Evolutionary conservation across 2,797 vertebrate species (phyloP).

Genomic region (Lycodopsis pacificus): DNA sequence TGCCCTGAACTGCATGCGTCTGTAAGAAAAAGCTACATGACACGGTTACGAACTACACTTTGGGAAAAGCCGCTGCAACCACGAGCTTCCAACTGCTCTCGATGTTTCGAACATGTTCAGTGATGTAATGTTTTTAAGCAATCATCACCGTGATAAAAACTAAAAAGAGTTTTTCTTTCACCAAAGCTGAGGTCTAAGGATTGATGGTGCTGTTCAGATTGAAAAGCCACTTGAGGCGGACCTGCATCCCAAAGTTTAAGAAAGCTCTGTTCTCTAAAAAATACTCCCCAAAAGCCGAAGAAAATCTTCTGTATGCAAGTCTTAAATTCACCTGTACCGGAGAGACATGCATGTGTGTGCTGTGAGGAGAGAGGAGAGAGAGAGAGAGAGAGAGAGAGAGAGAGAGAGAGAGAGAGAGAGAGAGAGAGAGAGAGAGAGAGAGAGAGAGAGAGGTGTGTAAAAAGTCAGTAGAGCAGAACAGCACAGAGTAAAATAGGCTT

Average conservation of each 20-base stretch:
- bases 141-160: background rate
- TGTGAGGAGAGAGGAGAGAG: background rate
- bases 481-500: slow-evolving; percentile 41
- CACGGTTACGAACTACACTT: background rate
- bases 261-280: background rate
- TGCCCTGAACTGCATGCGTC: background rate
- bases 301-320: slow-evolving; percentile 6
- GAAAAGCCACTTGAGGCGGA: slow-evolving; percentile 3
- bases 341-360: slow-evolving; percentile 7
- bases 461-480: slow-evolving; percentile 50
- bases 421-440: background rate
- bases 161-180: slow-evolving; percentile 1
- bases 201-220: background rate
- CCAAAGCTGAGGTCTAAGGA: background rate
- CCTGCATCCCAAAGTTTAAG: background rate
- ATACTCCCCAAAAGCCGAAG: slow-evolving; percentile 4
- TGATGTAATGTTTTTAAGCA: background rate
- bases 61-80: background rate
- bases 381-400: background rate
- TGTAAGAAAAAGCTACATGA: background rate
- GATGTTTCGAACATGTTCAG: background rate
- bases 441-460: slow-evolving; percentile 25
- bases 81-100: background rate
- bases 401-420: slow-evolving; percentile 18
- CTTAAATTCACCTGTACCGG: slow-evolving; percentile 1